These are phyloP conservation scores for Drosophila cracens DNA, from an alignment of 2,888 invertebrate species.

Conservation along the genomic window DNA sequence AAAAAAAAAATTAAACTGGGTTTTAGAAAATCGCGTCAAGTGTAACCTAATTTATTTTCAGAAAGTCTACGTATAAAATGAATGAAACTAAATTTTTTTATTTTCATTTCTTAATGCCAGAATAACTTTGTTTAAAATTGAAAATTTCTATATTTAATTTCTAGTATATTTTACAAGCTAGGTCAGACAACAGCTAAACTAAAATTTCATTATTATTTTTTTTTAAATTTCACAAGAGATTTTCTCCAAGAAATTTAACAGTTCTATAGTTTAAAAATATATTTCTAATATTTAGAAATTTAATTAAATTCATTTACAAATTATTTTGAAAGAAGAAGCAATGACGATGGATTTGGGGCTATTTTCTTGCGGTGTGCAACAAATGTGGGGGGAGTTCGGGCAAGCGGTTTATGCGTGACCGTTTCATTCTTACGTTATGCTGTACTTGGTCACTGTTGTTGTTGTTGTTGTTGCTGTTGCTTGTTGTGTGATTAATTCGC, in stretches of 20 bases:
- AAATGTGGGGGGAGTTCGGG: conserved; percentile 20
- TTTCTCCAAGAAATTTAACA: not conserved
- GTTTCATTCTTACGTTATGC: conserved; percentile 19
- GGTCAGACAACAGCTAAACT: not conserved
- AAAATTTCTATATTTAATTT: not conserved
- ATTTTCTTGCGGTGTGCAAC: not conserved
- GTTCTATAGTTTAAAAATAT: not conserved
- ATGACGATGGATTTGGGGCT: not conserved
- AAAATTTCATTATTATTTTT: not conserved
- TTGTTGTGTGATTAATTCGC: conserved; percentile 80
- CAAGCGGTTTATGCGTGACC: conserved; percentile 52
- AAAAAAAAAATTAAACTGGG: accelerated
- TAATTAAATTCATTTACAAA: not conserved
- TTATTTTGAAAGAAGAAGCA: not conserved
- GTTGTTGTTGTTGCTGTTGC: conserved; percentile 35
- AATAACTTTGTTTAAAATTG: not conserved
- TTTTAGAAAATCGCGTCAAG: not conserved
- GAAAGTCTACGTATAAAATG: not conserved
- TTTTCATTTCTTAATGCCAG: not conserved
- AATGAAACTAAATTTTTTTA: not conserved
- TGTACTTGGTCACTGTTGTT: conserved; percentile 30
- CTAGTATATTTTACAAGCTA: not conserved
- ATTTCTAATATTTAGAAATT: accelerated
- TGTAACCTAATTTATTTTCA: not conserved
- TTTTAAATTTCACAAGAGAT: accelerated